phyloP scores from a whole-genome alignment of 2,113 vertebrate genomes.

The Choloepus hoffmanni region DNA sequence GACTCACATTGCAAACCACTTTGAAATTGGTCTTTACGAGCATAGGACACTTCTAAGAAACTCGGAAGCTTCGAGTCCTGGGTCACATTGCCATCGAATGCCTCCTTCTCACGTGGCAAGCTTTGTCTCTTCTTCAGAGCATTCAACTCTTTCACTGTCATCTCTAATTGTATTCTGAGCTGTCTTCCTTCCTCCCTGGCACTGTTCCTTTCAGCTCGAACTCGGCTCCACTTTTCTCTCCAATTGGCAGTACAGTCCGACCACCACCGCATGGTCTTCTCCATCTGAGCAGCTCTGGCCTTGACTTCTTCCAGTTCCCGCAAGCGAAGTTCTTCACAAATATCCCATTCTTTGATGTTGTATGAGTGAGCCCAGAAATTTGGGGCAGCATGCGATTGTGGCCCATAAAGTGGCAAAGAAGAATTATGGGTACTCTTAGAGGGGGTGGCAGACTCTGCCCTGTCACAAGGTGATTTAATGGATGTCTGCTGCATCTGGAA shows the following conservation, averaged over 20 bases:
- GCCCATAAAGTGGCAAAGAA: neutral
- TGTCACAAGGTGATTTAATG: neutral
- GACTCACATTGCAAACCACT: neutral
- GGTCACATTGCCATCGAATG: neutral
- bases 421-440: neutral
- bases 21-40: neutral
- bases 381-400: neutral
- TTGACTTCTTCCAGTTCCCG: constrained; percentile 86
- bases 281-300: constrained; percentile 88
- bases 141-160: constrained; percentile 81
- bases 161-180: constrained; percentile 82
- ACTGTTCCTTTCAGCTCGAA: constrained; percentile 86
- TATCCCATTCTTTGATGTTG: constrained; percentile 79
- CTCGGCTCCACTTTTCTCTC: constrained; percentile 89
- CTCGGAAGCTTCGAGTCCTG: constrained; percentile 15
- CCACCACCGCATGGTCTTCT: constrained; percentile 90
- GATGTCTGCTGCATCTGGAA: constrained; percentile 60
- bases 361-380: rapidly evolving
- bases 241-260: constrained; percentile 88
- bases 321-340: constrained; percentile 81
- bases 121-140: constrained; percentile 81
- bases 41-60: neutral
- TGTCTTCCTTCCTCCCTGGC: constrained; percentile 85
- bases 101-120: constrained; percentile 53
- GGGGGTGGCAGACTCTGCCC: neutral